phyloP scores from a whole-genome alignment of 2,113 vertebrate species.

The Notechis scutatus region DNA sequence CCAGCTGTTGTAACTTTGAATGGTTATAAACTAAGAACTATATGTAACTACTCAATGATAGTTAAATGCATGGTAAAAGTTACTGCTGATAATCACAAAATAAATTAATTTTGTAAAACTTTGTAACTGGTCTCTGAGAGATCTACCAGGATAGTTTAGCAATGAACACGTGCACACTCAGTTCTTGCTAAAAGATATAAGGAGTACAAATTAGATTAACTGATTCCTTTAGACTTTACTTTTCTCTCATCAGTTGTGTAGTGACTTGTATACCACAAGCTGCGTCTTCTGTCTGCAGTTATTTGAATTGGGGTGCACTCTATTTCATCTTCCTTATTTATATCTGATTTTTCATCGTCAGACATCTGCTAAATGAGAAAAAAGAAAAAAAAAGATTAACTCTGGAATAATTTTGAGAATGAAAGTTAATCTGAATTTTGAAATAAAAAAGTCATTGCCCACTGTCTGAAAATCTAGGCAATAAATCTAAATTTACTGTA shows the following conservation, averaged over 20 bases:
- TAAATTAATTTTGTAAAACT: neutral
- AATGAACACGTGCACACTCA: neutral
- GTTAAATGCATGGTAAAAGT: neutral
- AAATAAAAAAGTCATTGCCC: constrained; percentile 7
- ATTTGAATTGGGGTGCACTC: constrained; percentile 67
- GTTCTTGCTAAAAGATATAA: neutral
- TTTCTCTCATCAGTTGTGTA: constrained; percentile 90
- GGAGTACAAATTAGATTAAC: neutral
- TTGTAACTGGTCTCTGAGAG: neutral
- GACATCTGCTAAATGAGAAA: constrained; percentile 60
- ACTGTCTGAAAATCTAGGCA: neutral
- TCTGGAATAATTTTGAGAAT: constrained; percentile 9
- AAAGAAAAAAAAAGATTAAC: neutral
- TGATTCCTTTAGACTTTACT: constrained; percentile 68
- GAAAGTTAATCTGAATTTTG: neutral
- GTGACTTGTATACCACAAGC: constrained; percentile 85
- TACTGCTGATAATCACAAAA: neutral
- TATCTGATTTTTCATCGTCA: constrained; percentile 68
- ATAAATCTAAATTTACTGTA: neutral
- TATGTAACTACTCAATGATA: neutral
- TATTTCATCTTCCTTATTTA: constrained; percentile 70
- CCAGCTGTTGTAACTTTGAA: neutral
- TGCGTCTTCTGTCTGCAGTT: constrained; percentile 81
- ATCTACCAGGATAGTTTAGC: neutral
- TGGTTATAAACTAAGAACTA: neutral